A percentile compares a stretch with the other conserved stretches of the same genome.
These are phyloP conservation scores for Cyphomyrus discorhynchus DNA, from an alignment of 2,113 vertebrate species.

Conservation along the genomic window DNA sequence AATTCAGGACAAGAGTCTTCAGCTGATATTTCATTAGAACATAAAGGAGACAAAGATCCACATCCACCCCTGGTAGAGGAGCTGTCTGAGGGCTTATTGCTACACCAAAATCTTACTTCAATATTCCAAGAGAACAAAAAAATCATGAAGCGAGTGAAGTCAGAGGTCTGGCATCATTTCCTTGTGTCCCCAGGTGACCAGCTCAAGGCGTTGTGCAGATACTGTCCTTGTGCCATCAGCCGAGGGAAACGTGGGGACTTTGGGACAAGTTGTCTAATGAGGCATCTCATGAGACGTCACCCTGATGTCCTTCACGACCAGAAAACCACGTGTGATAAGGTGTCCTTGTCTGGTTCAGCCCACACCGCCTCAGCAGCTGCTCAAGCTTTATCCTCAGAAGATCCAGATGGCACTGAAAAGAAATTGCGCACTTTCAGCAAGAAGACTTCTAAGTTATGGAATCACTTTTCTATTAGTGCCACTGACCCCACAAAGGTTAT, in stretches of 20 bases:
- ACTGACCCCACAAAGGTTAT: constrained; percentile 89
- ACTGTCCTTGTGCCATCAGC: constrained; percentile 86
- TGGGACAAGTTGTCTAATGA: constrained; percentile 90
- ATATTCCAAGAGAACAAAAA: constrained; percentile 89
- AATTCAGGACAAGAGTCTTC: constrained; percentile 59
- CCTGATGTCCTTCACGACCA: constrained; percentile 78
- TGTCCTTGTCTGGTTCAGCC: constrained; percentile 58
- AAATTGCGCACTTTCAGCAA: constrained; percentile 75
- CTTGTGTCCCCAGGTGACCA: constrained; percentile 77
- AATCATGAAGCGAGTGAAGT: constrained; percentile 87
- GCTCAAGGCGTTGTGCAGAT: constrained; percentile 84
- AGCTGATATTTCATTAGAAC: constrained; percentile 63
- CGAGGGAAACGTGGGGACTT: constrained; percentile 86
- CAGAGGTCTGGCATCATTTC: constrained; percentile 95
- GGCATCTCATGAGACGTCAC: constrained; percentile 82
- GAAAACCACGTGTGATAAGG: constrained; percentile 63
- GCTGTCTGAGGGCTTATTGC: constrained; percentile 50
- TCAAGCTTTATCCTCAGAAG: constrained; percentile 64
- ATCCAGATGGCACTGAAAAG: constrained; percentile 59
- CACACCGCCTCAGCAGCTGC: constrained; percentile 64
- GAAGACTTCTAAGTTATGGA: constrained; percentile 98
- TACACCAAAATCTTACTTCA: constrained; percentile 57
- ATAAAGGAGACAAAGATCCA: constrained; percentile 55
- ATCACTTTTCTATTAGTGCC: constrained; percentile 89
- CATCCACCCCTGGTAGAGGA: constrained; percentile 67